Percentiles rank a stretch among this genome's conserved stretches.
Conservation (phyloP, 1,140 invertebrate genomes). For the Nixonia krombeini region DNA sequence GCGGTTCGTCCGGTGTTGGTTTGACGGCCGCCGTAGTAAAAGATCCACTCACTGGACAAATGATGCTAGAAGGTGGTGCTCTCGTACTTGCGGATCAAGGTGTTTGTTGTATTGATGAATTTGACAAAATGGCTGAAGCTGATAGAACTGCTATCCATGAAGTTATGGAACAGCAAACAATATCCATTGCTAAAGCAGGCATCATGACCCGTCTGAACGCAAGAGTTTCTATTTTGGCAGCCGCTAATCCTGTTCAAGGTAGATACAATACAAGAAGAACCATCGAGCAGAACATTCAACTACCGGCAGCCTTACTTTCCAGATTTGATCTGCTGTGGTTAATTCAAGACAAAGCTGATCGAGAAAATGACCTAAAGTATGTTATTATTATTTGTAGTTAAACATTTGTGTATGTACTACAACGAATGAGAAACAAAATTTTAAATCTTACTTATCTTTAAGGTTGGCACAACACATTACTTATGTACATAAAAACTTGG, state of each 20-base stretch:
- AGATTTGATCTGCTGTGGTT: conserved; percentile 98
- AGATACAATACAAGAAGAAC: conserved; percentile 96
- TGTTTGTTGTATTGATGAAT: conserved; percentile 97
- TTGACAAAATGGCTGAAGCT: conserved; percentile 97
- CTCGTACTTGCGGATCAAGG: conserved; percentile 97
- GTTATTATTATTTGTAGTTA: conserved; percentile 14
- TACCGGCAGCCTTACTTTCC: conserved; percentile 97
- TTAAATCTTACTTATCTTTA: conserved; percentile 8
- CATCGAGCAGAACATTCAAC: conserved; percentile 97
- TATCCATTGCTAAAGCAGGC: conserved; percentile 99
- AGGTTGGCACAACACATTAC: conserved; percentile 87
- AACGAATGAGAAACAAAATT: no score
- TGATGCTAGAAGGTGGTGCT: conserved; percentile 98
- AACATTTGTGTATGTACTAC: background rate
- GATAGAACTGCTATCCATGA: conserved; percentile 99
- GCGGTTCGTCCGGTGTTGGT: conserved; percentile 98
- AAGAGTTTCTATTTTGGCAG: conserved; percentile 96
- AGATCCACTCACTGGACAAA: conserved; percentile 97
- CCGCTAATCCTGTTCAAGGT: conserved; percentile 98
- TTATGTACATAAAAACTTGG: conserved; percentile 94
- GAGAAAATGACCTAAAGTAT: conserved; percentile 90
- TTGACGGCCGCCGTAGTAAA: conserved; percentile 98
- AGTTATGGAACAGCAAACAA: conserved; percentile 99
- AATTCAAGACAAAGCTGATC: conserved; percentile 94
- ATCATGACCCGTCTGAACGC: conserved; percentile 99